Evolutionary conservation across 2,888 invertebrate species (phyloP), one percentile per base, ranked within the genome.

Genomic region (Troglohyphantes excavatus): DNA sequence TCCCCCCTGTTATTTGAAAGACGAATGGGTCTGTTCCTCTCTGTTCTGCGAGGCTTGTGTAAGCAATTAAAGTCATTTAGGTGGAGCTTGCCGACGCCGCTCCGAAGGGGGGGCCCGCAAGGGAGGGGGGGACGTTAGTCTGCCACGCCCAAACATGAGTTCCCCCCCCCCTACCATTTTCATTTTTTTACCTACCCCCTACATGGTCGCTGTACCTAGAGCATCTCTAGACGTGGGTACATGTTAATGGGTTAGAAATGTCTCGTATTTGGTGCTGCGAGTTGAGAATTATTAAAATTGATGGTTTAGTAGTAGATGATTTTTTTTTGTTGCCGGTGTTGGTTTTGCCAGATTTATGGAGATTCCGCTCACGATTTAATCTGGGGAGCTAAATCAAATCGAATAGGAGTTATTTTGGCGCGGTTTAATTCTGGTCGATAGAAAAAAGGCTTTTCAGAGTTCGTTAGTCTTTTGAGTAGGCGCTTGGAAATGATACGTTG

Each of bases 31-130:
- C 68, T 72, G 83, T 82, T 89, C 89, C 82, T 89, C 83, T 83
- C 83, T 76, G 81, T 27, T 65, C 87, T 81, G 75, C 78, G 90
- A 83, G 84, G 84, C 78, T 84, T 90, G 90, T 84, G 78, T 78
- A 90, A 79, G 90, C 90, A 90, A 90, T 90, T 90, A 90, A 90
- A 90, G 90, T 90, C 90, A 90, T 90, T 90, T 90, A 90, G 90
- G 90, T 90, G 90, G 90, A 90, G 90, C 53, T 89, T 68, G 81
- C 46, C 88, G 88, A 76, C 88, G 88, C 82, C 82, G 67, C 46
- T 43, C 70, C 26, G 59, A 17, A 23, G 88, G 73, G 81, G 59
- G 33, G 33, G 33, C 5, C 5, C 5, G 33, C 72, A 46, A 63
- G 67, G 27, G 63, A 61, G 63, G 19, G 79, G 63, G 61, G 89